Percentiles rank a stretch among this genome's conserved stretches.
Evolutionary conservation across 2,113 vertebrate genomes (phyloP).

Genomic region (Hylia prasina): DNA sequence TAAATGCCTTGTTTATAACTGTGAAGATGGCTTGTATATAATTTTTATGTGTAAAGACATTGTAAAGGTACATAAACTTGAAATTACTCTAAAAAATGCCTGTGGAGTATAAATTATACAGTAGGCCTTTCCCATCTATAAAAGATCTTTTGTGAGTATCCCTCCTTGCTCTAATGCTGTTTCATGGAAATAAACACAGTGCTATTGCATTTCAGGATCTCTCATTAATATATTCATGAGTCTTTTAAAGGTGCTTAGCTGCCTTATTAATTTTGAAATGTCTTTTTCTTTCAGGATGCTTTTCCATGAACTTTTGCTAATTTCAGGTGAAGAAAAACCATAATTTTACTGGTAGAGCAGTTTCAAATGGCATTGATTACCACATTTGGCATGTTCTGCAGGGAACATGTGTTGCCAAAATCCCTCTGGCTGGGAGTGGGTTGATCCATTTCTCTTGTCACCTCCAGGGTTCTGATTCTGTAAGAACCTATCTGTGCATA

Average conservation of each 20-base stretch:
- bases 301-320: not conserved
- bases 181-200: not conserved
- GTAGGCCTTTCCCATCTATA: not conserved
- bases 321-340: not conserved
- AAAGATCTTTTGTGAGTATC: not conserved
- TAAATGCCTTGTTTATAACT: constrained; percentile 7
- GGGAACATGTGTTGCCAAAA: not conserved
- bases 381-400: not conserved
- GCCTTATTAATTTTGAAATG: not conserved
- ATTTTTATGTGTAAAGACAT: not conserved
- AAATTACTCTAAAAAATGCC: not conserved
- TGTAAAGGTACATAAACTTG: constrained; percentile 20
- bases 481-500: not conserved
- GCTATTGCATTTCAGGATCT: not conserved
- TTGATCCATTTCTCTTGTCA: not conserved
- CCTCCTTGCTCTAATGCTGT: not conserved
- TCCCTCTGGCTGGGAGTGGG: not conserved
- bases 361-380: not conserved
- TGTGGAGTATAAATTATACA: not conserved
- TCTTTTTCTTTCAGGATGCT: not conserved
- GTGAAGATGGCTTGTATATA: not conserved
- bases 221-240: not conserved
- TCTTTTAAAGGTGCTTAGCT: constrained; percentile 1
- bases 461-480: not conserved
- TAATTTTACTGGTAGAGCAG: not conserved